phyloP scores from a whole-genome alignment of 2,888 invertebrate genomes.

The Trichogramma evanescens region DNA sequence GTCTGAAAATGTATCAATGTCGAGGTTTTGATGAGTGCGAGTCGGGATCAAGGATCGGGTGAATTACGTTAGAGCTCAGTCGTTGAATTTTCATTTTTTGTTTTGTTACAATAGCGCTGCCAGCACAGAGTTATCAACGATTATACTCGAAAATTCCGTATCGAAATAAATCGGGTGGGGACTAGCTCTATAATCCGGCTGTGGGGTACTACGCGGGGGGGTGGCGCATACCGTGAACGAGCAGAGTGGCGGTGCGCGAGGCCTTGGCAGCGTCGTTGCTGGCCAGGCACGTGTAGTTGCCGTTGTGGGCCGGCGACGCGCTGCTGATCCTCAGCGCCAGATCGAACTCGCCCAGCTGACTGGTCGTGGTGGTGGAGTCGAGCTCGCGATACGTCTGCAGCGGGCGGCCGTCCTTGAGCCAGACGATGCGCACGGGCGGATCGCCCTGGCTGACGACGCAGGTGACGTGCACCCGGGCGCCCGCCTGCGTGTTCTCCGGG shows the following conservation, averaged over 20 bases:
- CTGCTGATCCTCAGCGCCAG: slow-evolving; percentile 49
- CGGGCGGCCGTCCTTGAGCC: slow-evolving; percentile 53
- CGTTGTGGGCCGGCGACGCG: slow-evolving; percentile 50
- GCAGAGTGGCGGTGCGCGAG: slow-evolving; percentile 47
- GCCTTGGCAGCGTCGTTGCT: slow-evolving; percentile 49
- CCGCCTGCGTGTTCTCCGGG: slow-evolving; percentile 47
- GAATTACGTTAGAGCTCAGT: too few relatives aligned
- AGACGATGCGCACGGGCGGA: slow-evolving; percentile 51
- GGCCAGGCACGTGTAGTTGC: slow-evolving; percentile 52
- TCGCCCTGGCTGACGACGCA: slow-evolving; percentile 52
- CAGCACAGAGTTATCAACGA: not conserved
- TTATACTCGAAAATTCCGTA: slow-evolving; percentile 8
- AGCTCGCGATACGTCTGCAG: slow-evolving; percentile 41
- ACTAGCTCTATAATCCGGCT: not conserved
- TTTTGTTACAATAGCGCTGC: not conserved
- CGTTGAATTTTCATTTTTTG: not conserved
- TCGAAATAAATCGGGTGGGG: not conserved
- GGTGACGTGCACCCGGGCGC: slow-evolving; percentile 49
- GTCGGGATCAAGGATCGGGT: too few relatives aligned
- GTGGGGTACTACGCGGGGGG: not conserved
- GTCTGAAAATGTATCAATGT: too few relatives aligned
- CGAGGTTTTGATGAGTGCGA: too few relatives aligned
- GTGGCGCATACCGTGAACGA: slow-evolving; percentile 49
- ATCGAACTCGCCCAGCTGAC: slow-evolving; percentile 43
- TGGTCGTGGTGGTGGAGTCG: slow-evolving; percentile 36